These are phyloP conservation scores for Tragelaphus buxtoni DNA, from an alignment of 2,113 vertebrate genomes.

Conservation along the genomic window DNA sequence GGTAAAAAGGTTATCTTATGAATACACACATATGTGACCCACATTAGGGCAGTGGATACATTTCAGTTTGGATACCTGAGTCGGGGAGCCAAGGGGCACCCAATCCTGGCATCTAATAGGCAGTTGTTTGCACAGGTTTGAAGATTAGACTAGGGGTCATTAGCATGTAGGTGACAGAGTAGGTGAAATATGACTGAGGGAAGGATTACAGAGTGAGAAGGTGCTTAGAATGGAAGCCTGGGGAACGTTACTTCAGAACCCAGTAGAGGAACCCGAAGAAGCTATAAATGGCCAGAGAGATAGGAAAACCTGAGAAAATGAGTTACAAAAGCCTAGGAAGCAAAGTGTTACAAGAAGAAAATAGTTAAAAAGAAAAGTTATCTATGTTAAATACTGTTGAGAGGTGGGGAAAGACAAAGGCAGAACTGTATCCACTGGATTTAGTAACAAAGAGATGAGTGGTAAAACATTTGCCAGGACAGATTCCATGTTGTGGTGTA, in stretches of 20 bases:
- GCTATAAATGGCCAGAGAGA: not conserved
- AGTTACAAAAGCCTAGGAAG: not conserved
- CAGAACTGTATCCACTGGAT: not conserved
- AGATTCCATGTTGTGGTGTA: not conserved
- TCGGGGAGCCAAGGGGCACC: not conserved
- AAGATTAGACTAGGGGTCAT: not conserved
- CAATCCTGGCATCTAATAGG: not conserved
- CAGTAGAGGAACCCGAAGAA: not conserved
- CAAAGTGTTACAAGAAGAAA: not conserved
- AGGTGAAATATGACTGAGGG: not conserved
- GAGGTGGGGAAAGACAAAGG: not conserved
- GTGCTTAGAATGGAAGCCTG: not conserved
- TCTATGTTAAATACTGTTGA: not conserved
- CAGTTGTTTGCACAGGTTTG: not conserved
- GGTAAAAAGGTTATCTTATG: not conserved
- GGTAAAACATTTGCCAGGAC: not conserved
- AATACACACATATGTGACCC: not conserved
- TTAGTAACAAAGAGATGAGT: not conserved
- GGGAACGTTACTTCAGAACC: not conserved
- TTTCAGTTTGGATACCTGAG: not conserved
- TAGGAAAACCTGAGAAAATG: not conserved
- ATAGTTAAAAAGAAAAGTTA: not conserved
- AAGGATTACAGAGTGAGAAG: not conserved
- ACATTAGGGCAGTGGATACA: not conserved
- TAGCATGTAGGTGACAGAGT: not conserved